Evolutionary conservation across 2,888 invertebrate species (phyloP), one percentile per base, ranked within the genome.

Genomic region (Pherbina coryleti): DNA sequence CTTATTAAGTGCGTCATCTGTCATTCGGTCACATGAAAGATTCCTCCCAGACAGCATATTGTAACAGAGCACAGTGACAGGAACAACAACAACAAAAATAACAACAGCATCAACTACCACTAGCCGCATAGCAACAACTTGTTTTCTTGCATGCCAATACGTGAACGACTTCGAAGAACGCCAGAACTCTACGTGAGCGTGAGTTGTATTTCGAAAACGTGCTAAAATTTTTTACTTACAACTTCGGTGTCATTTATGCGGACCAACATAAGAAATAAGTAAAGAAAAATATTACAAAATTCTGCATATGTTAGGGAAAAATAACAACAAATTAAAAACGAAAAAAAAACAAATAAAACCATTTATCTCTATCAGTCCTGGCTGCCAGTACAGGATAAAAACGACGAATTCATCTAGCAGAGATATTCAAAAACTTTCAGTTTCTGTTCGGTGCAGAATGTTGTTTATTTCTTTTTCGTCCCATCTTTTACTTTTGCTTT

Each of bases 361-460:
- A 85, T 86, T 86, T 86, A 85, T 86, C 84, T 84, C 83, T 85
- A 85, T 85, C 85, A 85, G 85, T 85, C 84, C 81, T 85, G 75
- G 80, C 69, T 79, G 67, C 67, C 28, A 53, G 14, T 37, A 75
- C 74, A 74, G 51, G 31, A 85, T 85, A 85, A 85, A n/a, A 83
- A 77, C 81, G 76, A 85, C 84, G 84, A 85, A 85, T 86, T 85
- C 85, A 86, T 86, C 84, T 85, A 79, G 17, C n/a, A 17, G 25
- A 70, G 9, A 49, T 5, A 28, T 51, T 22, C 31, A 4, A 51
- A 53, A 49, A 28, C 49, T 69, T 67, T 44, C 67, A 44, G n/a
- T 22, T 19, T 55, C 22, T 55, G 4, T 28, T 9, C 28, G 25
- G 22, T 14, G 14, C 19, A 60, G 28, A 60, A 60, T 60, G 25